Percentiles rank a stretch among this genome's conserved stretches.
phyloP scores from a whole-genome alignment of 2,113 vertebrate species.

The Speoplatyrhinus poulsoni region DNA sequence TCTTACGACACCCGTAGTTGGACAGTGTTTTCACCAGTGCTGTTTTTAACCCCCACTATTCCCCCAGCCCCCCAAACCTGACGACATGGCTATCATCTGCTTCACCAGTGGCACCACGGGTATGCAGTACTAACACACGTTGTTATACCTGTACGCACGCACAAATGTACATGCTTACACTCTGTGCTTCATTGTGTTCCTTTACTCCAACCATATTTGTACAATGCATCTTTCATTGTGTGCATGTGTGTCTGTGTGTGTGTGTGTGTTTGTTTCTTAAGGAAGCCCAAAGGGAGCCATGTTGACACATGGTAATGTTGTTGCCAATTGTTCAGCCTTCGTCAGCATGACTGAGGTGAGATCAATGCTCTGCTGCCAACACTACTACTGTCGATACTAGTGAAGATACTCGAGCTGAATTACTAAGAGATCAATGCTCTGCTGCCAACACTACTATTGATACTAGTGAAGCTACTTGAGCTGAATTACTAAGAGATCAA shows the following conservation, averaged over 20 bases:
- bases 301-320: slow-evolving; percentile 87
- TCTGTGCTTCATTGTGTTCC: no score
- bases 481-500: no score
- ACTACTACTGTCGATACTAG: no score
- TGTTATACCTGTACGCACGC: not conserved
- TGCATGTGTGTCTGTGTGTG: not conserved
- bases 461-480: no score
- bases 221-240: not conserved
- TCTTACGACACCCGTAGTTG: not conserved
- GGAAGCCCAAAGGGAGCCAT: slow-evolving; percentile 93
- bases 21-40: not conserved
- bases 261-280: slow-evolving; percentile 48
- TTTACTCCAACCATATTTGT: not conserved
- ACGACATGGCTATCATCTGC: slow-evolving; percentile 77
- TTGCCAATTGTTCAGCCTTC: slow-evolving; percentile 86
- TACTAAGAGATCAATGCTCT: no score
- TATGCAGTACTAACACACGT: slow-evolving; percentile 15
- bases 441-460: no score
- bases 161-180: not conserved
- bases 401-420: no score
- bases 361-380: not conserved
- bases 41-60: not conserved
- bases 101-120: slow-evolving; percentile 80
- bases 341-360: slow-evolving; percentile 85
- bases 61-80: slow-evolving; percentile 66